Evolutionary conservation across 2,113 vertebrate species (phyloP).

Genomic region (Pterocles gutturalis): DNA sequence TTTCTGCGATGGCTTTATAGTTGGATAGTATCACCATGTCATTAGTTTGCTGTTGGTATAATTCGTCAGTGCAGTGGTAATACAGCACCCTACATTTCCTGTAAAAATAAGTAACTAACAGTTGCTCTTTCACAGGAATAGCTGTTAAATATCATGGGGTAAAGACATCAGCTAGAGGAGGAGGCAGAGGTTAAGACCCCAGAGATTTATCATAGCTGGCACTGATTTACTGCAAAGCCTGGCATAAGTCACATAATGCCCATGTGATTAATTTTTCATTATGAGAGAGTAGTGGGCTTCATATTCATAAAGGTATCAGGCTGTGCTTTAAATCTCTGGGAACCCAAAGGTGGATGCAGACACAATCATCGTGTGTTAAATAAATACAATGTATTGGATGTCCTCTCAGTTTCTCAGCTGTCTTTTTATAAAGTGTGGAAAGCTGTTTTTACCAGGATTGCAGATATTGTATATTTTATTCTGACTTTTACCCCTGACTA

Average conservation of each 20-base stretch:
- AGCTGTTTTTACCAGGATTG: background rate
- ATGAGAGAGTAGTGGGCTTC: background rate
- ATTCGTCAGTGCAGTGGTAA: background rate
- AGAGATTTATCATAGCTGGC: background rate
- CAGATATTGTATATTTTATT: background rate
- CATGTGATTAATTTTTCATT: slow-evolving; percentile 4
- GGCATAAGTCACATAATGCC: background rate
- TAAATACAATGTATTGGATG: background rate
- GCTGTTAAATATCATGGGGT: background rate
- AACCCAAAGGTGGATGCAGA: background rate
- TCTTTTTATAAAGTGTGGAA: background rate
- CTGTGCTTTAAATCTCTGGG: background rate
- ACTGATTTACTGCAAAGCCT: background rate
- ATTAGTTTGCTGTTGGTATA: background rate
- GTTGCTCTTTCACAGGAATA: background rate
- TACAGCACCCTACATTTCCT: background rate
- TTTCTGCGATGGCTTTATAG: background rate
- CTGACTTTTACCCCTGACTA: background rate
- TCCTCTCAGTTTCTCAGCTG: background rate
- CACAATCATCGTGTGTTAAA: background rate
- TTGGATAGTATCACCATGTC: background rate
- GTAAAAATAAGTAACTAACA: background rate
- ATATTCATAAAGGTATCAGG: background rate
- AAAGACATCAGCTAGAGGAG: background rate
- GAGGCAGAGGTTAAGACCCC: background rate